Percentiles rank a stretch among this genome's conserved stretches.
These are phyloP conservation scores for Zaprionus tsacasi DNA, from an alignment of 1,140 invertebrate species.

Conservation along the genomic window DNA sequence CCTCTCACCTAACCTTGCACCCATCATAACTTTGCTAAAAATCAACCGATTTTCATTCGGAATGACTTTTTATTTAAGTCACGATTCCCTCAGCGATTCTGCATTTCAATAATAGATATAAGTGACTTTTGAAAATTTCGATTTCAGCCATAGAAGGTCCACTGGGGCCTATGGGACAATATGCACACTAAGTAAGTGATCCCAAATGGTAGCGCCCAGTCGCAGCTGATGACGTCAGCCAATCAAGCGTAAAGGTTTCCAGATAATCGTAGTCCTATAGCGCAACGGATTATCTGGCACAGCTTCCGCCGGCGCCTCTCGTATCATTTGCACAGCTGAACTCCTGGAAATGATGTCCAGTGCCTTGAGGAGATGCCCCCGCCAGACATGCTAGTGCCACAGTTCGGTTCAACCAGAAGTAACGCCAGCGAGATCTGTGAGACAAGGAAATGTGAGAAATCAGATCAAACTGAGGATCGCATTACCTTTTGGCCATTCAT, in stretches of 20 bases:
- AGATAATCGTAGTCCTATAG: constrained; percentile 67
- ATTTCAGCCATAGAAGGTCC: constrained; percentile 68
- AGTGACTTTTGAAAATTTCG: constrained; percentile 19
- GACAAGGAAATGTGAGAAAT: not conserved
- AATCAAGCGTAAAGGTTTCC: constrained; percentile 76
- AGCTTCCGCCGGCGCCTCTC: not conserved
- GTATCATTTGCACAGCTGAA: constrained; percentile 37
- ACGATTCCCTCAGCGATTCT: too few species aligned
- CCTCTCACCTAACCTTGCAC: too few species aligned
- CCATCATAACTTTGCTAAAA: too few species aligned
- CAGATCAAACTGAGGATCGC: not conserved
- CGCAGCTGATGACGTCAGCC: constrained; percentile 57
- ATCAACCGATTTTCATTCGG: too few species aligned
- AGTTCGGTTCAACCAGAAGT: too few species aligned
- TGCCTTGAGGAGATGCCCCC: constrained; percentile 59
- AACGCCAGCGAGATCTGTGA: constrained; percentile 65
- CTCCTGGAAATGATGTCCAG: constrained; percentile 65
- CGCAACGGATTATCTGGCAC: constrained; percentile 47
- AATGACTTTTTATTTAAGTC: too few species aligned
- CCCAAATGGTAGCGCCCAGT: constrained; percentile 42
- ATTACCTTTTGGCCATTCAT: constrained; percentile 60
- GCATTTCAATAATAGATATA: too few species aligned
- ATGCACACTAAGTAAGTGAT: constrained; percentile 64
- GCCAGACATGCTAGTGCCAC: too few species aligned
- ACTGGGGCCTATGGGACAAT: constrained; percentile 74